These are phyloP conservation scores for Ophion obscuratus DNA, from an alignment of 2,888 invertebrate genomes.

Conservation along the genomic window DNA sequence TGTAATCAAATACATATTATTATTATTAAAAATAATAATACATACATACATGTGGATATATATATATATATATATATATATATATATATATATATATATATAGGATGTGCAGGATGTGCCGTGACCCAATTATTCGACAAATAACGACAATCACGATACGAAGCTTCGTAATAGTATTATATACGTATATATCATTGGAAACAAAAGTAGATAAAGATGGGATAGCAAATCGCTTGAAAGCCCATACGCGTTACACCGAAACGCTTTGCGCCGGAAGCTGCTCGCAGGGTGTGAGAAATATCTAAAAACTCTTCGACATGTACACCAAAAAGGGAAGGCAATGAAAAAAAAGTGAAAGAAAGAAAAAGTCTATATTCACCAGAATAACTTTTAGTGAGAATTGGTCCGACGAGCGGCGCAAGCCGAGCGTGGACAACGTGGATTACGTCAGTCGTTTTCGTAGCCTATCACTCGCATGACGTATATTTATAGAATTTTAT, in stretches of 20 bases:
- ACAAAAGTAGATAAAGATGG: conserved; percentile 29
- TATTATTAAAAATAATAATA: too few relatives aligned
- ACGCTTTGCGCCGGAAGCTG: conserved; percentile 1
- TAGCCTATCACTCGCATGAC: conserved; percentile 18
- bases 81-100: not conserved
- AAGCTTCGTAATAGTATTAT: conserved; percentile 42
- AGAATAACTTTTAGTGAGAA: conserved; percentile 22
- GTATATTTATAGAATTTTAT: conserved; percentile 21
- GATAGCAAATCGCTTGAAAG: conserved; percentile 12
- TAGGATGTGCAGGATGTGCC: conserved; percentile 57
- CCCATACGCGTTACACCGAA: not conserved
- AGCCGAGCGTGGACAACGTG: conserved; percentile 1
- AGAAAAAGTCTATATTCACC: not conserved
- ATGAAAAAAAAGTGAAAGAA: not conserved
- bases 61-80: too few relatives aligned
- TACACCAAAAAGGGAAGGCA: not conserved
- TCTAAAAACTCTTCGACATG: conserved; percentile 10
- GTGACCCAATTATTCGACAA: conserved; percentile 63
- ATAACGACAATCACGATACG: conserved; percentile 53
- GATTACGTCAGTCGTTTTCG: conserved; percentile 26
- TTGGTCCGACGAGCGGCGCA: not conserved
- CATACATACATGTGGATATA: too few relatives aligned
- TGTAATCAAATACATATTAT: too few relatives aligned
- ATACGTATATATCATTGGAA: not conserved
- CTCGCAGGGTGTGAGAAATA: conserved; percentile 13